Base-by-base conservation (phyloP, 2,113 vertebrate species). In the Anguilla rostrata region DNA sequence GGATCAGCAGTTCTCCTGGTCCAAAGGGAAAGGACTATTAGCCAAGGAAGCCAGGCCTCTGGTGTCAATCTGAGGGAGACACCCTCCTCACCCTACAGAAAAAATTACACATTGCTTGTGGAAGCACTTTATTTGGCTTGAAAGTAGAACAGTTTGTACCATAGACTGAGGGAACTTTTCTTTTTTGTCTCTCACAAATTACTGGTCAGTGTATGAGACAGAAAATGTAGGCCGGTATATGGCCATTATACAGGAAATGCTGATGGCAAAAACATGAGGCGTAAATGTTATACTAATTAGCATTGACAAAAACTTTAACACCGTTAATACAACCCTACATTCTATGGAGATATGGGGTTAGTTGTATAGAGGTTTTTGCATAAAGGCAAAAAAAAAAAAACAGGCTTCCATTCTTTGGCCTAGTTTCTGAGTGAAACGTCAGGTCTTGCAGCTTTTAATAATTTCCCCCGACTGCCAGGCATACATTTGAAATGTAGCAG, bases 121-220 rank as follows among this genome's bases (percentile, higher is more conserved):
- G 40, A 18, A n/a, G 39, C 34, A 87, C 60, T 41, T 3, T 41
- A 78, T 26, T 22, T 16, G 60, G 81, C 26, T 79, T 87, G 43
- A 82, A 79, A 83, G 26, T 83, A 71, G 86, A 78, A 87, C 66
- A 60, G 82, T 34, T 57, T 34, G 82, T 60, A 78, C 39, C 16
- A 40, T 49, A 29, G 39, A 29, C 34, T 18, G 41, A 22, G 11
- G 6, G 20, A 7, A 16, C 22, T 46, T 75, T 84, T 29, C 16
- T 20, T 46, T 82, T 49, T n/a, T 8, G 0, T 29, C 14, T 15
- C 41, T 29, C n/a, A 14, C 56, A 29, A 14, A 14, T 43, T 53
- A 22, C n/a, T 16, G 39, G 18, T 3, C 43, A 53, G 26, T 11
- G n/a, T 8, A 29, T 53, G 43, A 82, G n/a, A 43, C 43, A 82